Evolutionary conservation across 1,140 invertebrate genomes (phyloP), one percentile per base, ranked within the genome.

Genomic region (Meloidogyne floridensis): DNA sequence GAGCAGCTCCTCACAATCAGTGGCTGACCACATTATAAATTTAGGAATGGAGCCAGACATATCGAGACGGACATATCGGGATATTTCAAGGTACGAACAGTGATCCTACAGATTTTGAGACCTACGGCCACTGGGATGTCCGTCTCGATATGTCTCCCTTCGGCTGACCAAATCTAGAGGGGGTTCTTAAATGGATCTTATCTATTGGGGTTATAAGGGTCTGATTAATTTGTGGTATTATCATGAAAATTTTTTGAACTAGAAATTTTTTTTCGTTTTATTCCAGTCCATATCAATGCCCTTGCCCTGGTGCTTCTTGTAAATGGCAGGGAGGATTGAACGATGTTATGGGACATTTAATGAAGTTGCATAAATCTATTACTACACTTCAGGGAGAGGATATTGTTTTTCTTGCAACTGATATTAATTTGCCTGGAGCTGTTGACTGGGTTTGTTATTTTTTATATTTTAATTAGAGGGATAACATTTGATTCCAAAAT

Each of bases 321-420:
- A 98, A 98, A 90, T 99, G 97, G 98, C 95, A 97, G 91, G 97
- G 97, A 72, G 94, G 94, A 4, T 91, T 98, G 18, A 95, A 97
- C 88, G 94, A 96, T 92, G 96, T 97, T 0, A 99, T 99, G 97
- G 94, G 94, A 73, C 97, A 99, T 92, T 92, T 99, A 65, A 94
- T 98, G 92, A 95, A 95, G 92, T 94, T 94, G 77, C 98, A 99
- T 91, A 98, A 99, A 92, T 98, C 96, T 87, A 99, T 99, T 84
- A 99, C 98, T 4, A 99, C 97, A 70, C 92, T 99, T 84, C 92
- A 93, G 92, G 93, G 93, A 74, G 97, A 99, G 92, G 98, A 99
- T 90, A 99, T 99, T 88, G 97, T 99, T 69, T 99, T 99, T 91
- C 92, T 99, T 84, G 98, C 97, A 2, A 99, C 98, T 69, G 98